Evolutionary conservation across 35 echinoderm and acorn worm species (phyloP).

Genomic region (Lytechinus pictus): DNA sequence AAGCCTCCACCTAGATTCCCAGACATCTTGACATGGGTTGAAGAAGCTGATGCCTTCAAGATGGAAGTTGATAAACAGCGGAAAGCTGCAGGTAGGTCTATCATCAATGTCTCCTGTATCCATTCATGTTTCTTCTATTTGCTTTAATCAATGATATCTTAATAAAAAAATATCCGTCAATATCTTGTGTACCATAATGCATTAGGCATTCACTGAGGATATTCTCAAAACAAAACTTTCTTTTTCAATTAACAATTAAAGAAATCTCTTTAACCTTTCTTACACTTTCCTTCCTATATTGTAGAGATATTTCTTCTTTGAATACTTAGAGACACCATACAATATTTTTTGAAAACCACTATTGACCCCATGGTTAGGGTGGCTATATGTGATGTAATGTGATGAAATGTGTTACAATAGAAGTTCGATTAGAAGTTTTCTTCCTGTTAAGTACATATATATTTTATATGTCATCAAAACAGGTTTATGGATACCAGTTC

Average conservation of each 20-base stretch:
- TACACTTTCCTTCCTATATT: not conserved
- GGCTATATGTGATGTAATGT: not conserved
- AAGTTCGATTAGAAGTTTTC: not conserved
- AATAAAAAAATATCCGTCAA: not conserved
- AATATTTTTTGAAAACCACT: not conserved
- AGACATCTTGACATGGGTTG: slow-evolving; percentile 49
- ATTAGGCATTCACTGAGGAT: not conserved
- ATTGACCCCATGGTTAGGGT: not conserved
- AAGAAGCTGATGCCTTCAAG: slow-evolving; percentile 63
- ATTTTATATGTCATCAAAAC: not conserved
- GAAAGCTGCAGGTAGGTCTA: slow-evolving; percentile 67
- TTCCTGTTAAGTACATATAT: not conserved
- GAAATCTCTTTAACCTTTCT: not conserved
- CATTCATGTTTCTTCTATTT: not conserved
- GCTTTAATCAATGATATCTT: not conserved
- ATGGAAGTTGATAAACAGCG: slow-evolving; percentile 63
- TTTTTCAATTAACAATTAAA: not conserved
- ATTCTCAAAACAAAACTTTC: not conserved
- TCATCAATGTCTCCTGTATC: not conserved
- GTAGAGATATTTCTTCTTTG: not conserved
- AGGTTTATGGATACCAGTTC: not conserved
- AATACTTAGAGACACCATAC: not conserved
- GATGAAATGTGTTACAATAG: not conserved
- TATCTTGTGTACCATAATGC: not conserved
- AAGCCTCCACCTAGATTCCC: slow-evolving; percentile 13